Evolutionary conservation across 2,797 vertebrate genomes (phyloP).

Genomic region (Eptatretus atami): DNA sequence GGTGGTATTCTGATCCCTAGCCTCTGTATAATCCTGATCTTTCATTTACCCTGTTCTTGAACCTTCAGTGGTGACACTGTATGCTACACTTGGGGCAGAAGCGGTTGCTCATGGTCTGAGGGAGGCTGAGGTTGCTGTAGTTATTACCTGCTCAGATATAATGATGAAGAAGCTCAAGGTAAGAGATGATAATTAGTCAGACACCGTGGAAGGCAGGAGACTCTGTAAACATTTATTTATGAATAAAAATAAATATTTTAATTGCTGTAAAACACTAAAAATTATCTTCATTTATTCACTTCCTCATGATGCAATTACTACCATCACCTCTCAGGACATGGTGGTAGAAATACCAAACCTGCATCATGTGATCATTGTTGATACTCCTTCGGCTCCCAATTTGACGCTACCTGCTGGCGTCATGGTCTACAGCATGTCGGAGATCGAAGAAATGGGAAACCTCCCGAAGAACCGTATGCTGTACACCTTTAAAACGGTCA

Average conservation of each 20-base stretch:
- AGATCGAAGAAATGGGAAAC: slow-evolving; percentile 40
- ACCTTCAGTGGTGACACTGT: slow-evolving; percentile 50
- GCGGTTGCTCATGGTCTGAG: slow-evolving; percentile 60
- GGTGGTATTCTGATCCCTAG: too few relatives aligned
- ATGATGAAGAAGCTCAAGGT: slow-evolving; percentile 73
- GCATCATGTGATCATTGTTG: slow-evolving; percentile 47
- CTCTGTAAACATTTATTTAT: slow-evolving; percentile 2
- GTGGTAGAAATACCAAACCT: slow-evolving; percentile 36
- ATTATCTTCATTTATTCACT: background rate
- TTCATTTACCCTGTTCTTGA: too few relatives aligned
- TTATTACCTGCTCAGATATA: slow-evolving; percentile 65
- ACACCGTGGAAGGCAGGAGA: slow-evolving; percentile 9
- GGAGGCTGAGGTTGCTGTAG: slow-evolving; percentile 53
- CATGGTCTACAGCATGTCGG: slow-evolving; percentile 47
- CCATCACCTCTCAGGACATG: slow-evolving; percentile 22
- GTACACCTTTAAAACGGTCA: background rate
- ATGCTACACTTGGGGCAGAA: slow-evolving; percentile 52
- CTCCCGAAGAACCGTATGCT: slow-evolving; percentile 40
- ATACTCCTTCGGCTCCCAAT: slow-evolving; percentile 11
- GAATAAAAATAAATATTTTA: background rate
- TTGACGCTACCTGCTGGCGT: slow-evolving; percentile 20
- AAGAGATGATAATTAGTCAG: slow-evolving; percentile 6
- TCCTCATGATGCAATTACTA: background rate
- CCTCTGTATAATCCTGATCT: too few relatives aligned
- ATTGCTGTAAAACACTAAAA: background rate